Conservation (phyloP, 2,888 invertebrate species). For the Synergus itoensis region DNA sequence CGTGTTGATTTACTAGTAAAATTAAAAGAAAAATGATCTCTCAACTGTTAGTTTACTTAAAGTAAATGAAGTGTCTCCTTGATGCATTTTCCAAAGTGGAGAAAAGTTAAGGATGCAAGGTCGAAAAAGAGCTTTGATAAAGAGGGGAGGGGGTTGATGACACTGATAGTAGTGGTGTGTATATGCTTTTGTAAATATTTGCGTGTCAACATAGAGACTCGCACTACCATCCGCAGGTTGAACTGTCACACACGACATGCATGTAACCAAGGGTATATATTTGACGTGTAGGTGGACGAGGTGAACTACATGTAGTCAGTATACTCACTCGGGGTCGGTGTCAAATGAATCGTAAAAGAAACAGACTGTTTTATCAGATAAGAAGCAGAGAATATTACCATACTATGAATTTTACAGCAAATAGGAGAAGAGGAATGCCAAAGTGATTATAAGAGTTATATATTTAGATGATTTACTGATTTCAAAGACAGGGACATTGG, state of each 20-base stretch:
- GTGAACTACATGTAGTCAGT: neutral
- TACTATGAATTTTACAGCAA: neutral
- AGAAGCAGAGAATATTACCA: neutral
- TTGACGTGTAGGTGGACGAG: constrained; percentile 57
- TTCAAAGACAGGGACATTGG: too few relatives aligned
- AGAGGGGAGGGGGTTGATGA: constrained; percentile 50
- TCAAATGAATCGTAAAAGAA: constrained; percentile 42
- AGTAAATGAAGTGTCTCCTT: neutral
- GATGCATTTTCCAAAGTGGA: neutral
- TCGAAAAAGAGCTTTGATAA: constrained; percentile 35
- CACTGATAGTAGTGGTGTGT: constrained; percentile 66
- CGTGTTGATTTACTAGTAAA: too few relatives aligned
- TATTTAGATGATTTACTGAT: too few relatives aligned
- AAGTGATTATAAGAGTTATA: too few relatives aligned
- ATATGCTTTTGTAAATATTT: constrained; percentile 76
- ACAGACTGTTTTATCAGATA: neutral
- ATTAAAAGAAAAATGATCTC: neutral
- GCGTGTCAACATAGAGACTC: constrained; percentile 72
- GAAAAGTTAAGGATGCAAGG: neutral
- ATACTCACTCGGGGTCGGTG: constrained; percentile 28
- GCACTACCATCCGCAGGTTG: constrained; percentile 48
- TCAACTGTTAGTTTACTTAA: neutral
- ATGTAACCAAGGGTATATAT: constrained; percentile 65
- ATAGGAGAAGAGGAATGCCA: too few relatives aligned
- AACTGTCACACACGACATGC: constrained; percentile 66